A percentile compares a stretch with the other conserved stretches of the same genome.
Evolutionary conservation across 2,113 vertebrate species (phyloP).

Genomic region (Bungarus multicinctus): DNA sequence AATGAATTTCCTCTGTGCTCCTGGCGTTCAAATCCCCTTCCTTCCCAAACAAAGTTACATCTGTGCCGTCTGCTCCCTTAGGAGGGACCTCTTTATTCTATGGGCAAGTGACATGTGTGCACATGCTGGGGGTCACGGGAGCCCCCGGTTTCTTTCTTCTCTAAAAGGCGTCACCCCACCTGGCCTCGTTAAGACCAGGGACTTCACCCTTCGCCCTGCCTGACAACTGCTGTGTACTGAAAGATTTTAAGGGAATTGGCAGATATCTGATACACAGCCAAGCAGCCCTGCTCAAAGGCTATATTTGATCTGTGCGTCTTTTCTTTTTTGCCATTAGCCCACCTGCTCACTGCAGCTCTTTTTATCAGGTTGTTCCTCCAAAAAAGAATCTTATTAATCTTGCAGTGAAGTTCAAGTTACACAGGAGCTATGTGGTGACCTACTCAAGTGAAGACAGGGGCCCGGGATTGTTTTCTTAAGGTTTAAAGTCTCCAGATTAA

Average conservation of each 20-base stretch:
- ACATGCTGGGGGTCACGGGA: background rate
- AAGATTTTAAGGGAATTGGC: slow-evolving; percentile 69
- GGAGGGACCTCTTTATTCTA: slow-evolving; percentile 18
- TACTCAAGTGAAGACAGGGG: slow-evolving; percentile 41
- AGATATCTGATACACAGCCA: slow-evolving; percentile 68
- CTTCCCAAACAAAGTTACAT: background rate
- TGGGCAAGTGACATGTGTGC: background rate
- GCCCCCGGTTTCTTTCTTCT: slow-evolving; percentile 52
- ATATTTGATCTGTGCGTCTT: slow-evolving; percentile 64
- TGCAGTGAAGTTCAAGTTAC: slow-evolving; percentile 57
- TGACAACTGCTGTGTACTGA: slow-evolving; percentile 66
- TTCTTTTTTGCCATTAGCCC: slow-evolving; percentile 56
- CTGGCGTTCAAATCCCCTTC: background rate
- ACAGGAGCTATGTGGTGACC: slow-evolving; percentile 48
- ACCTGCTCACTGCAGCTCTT: slow-evolving; percentile 66
- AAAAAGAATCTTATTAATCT: slow-evolving; percentile 61
- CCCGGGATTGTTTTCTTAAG: slow-evolving; percentile 40
- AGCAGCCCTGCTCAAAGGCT: slow-evolving; percentile 64
- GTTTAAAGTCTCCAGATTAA: slow-evolving; percentile 41
- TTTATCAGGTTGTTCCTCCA: slow-evolving; percentile 64
- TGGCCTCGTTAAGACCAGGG: slow-evolving; percentile 29
- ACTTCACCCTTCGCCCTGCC: slow-evolving; percentile 39
- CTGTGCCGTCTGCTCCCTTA: background rate
- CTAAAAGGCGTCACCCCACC: slow-evolving; percentile 64
- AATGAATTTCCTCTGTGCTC: background rate